These are phyloP conservation scores for Schizopygopsis pylzovi DNA, from an alignment of 2,797 vertebrate species.

Conservation along the genomic window DNA sequence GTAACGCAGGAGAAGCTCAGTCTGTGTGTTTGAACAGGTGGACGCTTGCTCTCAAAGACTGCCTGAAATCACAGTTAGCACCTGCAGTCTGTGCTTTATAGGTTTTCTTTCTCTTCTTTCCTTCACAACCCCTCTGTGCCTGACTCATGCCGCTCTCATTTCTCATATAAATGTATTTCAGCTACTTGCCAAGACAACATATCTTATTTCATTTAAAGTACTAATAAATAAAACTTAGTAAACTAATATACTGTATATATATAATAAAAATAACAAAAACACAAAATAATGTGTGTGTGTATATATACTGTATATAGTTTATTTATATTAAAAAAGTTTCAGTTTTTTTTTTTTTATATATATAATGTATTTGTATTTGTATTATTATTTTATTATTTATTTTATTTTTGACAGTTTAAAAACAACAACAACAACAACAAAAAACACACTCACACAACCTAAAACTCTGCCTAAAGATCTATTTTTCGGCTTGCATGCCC, in stretches of 20 bases:
- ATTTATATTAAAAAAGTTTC: too few relatives aligned
- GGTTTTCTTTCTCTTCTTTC: not conserved
- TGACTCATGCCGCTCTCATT: conserved; percentile 73
- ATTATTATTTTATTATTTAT: too few relatives aligned
- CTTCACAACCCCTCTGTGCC: conserved; percentile 67
- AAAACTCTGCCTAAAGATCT: not conserved
- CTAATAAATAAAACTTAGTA: too few relatives aligned
- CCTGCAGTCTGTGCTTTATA: conserved; percentile 21
- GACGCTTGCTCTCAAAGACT: conserved; percentile 20
- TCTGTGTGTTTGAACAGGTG: conserved; percentile 29
- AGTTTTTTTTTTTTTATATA: too few relatives aligned
- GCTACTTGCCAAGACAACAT: too few relatives aligned
- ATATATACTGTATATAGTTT: too few relatives aligned
- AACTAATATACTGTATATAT: too few relatives aligned
- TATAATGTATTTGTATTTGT: too few relatives aligned
- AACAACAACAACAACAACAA: too few relatives aligned
- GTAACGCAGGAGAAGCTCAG: not conserved
- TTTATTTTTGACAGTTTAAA: not conserved
- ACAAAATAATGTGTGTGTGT: too few relatives aligned
- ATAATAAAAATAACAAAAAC: too few relatives aligned
- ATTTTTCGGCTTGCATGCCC: not conserved
- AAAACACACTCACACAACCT: not conserved
- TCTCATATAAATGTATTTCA: conserved; percentile 51
- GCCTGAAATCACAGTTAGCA: conserved; percentile 16
- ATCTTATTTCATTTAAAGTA: too few relatives aligned